A percentile compares a stretch with the other conserved stretches of the same genome.
Conservation (phyloP, 1,140 invertebrate species). For the Chionoecetes opilio region DNA sequence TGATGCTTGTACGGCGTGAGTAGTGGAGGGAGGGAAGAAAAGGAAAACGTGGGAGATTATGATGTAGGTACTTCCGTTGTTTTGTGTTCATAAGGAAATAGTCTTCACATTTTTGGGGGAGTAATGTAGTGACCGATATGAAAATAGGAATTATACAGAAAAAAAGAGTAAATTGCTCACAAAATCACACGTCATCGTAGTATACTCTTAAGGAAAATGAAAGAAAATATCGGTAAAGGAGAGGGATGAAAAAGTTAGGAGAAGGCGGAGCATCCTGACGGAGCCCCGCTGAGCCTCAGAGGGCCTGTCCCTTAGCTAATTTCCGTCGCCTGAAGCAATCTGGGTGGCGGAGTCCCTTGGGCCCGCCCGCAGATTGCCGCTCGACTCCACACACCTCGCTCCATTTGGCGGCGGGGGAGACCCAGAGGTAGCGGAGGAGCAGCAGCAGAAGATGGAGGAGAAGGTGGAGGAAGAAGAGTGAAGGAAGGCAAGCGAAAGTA, state of each 20-base stretch:
- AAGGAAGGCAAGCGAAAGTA: not conserved
- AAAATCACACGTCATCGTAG: not conserved
- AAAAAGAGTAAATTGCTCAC: no score
- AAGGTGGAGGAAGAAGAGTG: not conserved
- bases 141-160: no score
- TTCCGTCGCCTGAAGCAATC: constrained; percentile 79
- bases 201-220: not conserved
- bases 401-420: constrained; percentile 56
- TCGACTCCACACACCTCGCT: constrained; percentile 62
- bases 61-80: not conserved
- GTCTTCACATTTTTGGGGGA: no score
- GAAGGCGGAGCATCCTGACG: constrained; percentile 43
- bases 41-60: not conserved
- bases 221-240: not conserved
- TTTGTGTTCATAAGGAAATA: no score
- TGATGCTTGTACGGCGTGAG: not conserved
- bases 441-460: not conserved
- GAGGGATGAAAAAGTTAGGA: constrained; percentile 43
- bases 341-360: constrained; percentile 72
- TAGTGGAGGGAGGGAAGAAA: not conserved
- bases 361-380: constrained; percentile 66
- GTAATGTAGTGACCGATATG: no score
- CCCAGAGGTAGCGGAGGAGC: not conserved
- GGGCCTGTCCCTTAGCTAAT: constrained; percentile 77
- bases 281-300: constrained; percentile 61